phyloP scores from a whole-genome alignment of 2,888 invertebrate species.

The Frankliniella fusca region DNA sequence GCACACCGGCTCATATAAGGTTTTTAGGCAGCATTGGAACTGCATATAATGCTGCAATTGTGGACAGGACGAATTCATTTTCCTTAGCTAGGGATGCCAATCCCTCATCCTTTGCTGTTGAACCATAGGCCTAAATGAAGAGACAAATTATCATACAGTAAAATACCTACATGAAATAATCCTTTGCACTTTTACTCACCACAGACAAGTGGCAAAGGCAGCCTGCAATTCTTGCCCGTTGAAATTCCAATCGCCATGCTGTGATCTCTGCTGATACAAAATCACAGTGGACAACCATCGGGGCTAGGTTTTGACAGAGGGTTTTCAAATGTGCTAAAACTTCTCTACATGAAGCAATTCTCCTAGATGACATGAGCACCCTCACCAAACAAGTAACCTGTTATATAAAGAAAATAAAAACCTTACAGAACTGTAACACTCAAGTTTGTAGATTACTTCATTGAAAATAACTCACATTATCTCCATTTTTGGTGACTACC shows the following conservation, averaged over 20 bases:
- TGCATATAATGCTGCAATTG: no score
- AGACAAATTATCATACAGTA: background rate
- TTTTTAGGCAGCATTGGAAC: no score
- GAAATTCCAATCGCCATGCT: background rate
- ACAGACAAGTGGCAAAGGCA: background rate
- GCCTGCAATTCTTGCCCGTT: background rate
- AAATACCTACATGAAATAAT: background rate
- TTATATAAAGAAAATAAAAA: background rate
- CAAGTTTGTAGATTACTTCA: background rate
- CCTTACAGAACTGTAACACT: background rate
- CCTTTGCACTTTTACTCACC: background rate
- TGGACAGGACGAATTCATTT: background rate
- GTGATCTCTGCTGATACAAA: background rate
- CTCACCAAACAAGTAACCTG: background rate
- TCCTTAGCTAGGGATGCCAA: background rate
- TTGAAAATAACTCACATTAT: background rate
- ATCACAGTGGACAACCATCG: background rate
- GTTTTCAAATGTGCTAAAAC: background rate
- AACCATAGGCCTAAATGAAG: background rate
- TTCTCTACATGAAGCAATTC: background rate
- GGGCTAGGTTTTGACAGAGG: background rate
- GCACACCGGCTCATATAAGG: no score
- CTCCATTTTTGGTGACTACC: background rate
- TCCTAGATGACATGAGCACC: background rate
- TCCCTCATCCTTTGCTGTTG: background rate